These are phyloP conservation scores for Hystrix brachyura DNA, from an alignment of 2,113 vertebrate genomes.

Conservation along the genomic window DNA sequence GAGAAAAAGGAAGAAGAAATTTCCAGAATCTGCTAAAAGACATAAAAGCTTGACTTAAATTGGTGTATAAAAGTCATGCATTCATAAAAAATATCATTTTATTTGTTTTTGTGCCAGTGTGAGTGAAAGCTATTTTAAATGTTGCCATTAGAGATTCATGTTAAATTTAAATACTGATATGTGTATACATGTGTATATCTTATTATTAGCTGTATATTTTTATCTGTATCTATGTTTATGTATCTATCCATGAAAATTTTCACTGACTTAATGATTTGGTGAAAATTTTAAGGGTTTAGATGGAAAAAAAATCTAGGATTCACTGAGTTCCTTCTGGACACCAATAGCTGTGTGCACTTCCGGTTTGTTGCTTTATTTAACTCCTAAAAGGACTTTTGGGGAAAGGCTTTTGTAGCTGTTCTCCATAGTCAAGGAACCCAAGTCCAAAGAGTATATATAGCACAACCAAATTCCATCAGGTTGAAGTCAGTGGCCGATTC, in stretches of 20 bases:
- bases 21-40: conserved; percentile 43
- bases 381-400: not conserved
- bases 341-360: not conserved
- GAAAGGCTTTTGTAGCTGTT: not conserved
- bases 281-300: not conserved
- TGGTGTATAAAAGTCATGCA: not conserved
- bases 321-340: not conserved
- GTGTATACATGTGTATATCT: not conserved
- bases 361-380: conserved; percentile 13
- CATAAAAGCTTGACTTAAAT: not conserved
- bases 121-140: not conserved
- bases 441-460: not conserved
- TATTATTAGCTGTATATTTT: not conserved
- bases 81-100: conserved; percentile 29
- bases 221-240: not conserved
- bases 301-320: not conserved
- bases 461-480: not conserved
- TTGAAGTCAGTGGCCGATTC: not conserved
- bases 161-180: not conserved
- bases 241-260: not conserved
- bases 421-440: not conserved
- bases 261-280: not conserved
- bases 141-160: not conserved
- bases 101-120: not conserved
- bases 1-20: conserved; percentile 5